phyloP scores from a whole-genome alignment of 2,113 vertebrate species.

The Xiphorhynchus elegans region DNA sequence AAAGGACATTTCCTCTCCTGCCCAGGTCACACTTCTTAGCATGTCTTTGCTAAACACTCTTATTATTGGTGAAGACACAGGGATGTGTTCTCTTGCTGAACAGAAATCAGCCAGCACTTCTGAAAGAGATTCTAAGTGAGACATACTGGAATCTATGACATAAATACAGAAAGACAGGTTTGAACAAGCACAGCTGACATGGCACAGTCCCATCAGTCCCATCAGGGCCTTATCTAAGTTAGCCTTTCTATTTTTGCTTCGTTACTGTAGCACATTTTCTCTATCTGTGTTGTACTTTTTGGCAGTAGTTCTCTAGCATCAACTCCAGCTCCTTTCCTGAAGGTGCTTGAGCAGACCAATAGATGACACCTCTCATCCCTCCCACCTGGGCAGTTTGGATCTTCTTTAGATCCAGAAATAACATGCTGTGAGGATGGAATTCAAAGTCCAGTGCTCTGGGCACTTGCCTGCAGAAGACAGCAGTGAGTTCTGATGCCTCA shows the following conservation, averaged over 20 bases:
- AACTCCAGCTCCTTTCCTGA: neutral
- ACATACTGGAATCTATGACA: neutral
- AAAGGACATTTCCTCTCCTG: neutral
- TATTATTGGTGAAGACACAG: fast-evolving
- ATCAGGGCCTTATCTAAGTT: neutral
- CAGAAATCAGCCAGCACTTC: neutral
- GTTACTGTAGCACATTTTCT: neutral
- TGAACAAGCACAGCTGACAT: neutral
- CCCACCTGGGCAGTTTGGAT: neutral
- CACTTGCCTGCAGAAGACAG: neutral
- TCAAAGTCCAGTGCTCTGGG: neutral
- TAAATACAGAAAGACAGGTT: neutral
- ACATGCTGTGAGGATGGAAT: neutral
- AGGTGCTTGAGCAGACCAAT: neutral
- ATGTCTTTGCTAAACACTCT: neutral
- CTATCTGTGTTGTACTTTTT: neutral
- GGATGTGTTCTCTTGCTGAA: neutral
- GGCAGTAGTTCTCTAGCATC: neutral
- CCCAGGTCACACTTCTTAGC: neutral
- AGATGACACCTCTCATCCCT: neutral
- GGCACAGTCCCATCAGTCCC: neutral
- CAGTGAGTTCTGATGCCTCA: neutral
- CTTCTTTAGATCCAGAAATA: neutral
- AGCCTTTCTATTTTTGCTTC: neutral
- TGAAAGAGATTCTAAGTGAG: neutral